phyloP scores from a whole-genome alignment of 2,797 vertebrate species.

The Natrix natrix region DNA sequence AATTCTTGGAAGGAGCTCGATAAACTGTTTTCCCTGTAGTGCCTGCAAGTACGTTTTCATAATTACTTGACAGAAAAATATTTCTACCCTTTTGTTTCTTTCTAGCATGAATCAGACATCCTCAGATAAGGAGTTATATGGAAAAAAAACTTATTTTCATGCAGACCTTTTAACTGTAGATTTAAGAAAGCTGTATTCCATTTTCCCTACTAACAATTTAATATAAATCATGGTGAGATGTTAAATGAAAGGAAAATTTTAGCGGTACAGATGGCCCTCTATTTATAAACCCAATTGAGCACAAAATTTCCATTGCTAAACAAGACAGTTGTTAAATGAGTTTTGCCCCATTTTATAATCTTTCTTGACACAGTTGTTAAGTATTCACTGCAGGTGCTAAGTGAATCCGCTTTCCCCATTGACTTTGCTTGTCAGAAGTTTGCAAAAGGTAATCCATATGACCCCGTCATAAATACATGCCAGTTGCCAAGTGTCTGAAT shows the following conservation, averaged over 20 bases:
- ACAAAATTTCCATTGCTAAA: background rate
- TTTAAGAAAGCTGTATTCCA: background rate
- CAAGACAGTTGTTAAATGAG: background rate
- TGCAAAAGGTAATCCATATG: background rate
- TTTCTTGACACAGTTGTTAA: background rate
- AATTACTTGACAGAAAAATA: background rate
- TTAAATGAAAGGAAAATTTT: background rate
- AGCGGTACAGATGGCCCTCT: background rate
- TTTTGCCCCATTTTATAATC: background rate
- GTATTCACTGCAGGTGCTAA: background rate
- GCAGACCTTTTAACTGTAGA: background rate
- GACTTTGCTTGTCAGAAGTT: background rate
- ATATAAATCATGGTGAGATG: background rate
- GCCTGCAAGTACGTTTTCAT: background rate
- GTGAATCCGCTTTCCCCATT: background rate
- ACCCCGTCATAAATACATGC: background rate
- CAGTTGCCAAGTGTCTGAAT: background rate
- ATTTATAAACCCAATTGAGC: background rate
- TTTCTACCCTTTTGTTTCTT: background rate
- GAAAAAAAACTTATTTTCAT: background rate
- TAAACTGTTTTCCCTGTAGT: background rate
- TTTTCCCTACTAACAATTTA: background rate
- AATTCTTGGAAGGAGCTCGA: background rate
- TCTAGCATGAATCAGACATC: slow-evolving; percentile 23
- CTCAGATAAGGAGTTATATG: background rate